Conservation (phyloP, 2,888 invertebrate genomes). For the Xanthia togata region DNA sequence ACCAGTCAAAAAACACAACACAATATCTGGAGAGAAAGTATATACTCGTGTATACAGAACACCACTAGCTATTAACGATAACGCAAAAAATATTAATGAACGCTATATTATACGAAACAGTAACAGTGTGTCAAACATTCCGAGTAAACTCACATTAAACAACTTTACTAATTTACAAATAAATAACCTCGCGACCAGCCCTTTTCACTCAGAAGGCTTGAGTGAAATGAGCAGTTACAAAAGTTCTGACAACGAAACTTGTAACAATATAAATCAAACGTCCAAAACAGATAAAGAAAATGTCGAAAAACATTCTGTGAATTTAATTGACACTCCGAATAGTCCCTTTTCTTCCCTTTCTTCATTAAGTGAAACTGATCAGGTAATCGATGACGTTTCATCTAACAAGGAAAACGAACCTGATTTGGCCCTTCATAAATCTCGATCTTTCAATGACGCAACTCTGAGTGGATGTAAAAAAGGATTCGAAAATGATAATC, state of each 20-base stretch:
- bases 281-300: slow-evolving; percentile 66
- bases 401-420: slow-evolving; percentile 76
- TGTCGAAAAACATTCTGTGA: slow-evolving; percentile 62
- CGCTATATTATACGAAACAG: slow-evolving; percentile 77
- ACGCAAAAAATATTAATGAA: slow-evolving; percentile 68
- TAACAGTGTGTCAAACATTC: slow-evolving; percentile 84
- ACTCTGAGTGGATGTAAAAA: slow-evolving; percentile 72
- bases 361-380: slow-evolving; percentile 74
- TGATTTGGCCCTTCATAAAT: slow-evolving; percentile 80
- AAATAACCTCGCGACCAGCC: slow-evolving; percentile 82
- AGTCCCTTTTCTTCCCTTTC: slow-evolving; percentile 73
- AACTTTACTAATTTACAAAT: slow-evolving; percentile 78
- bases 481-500: slow-evolving; percentile 68
- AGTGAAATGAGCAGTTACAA: slow-evolving; percentile 89
- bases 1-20: slow-evolving; percentile 83
- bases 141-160: slow-evolving; percentile 82
- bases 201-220: slow-evolving; percentile 81
- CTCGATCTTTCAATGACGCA: slow-evolving; percentile 84
- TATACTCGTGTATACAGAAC: slow-evolving; percentile 85
- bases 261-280: slow-evolving; percentile 75
- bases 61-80: slow-evolving; percentile 70
- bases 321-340: slow-evolving; percentile 65
- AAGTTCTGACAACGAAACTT: slow-evolving; percentile 89
- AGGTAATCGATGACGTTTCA: slow-evolving; percentile 69
- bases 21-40: slow-evolving; percentile 85